Percentiles rank a stretch among this genome's conserved stretches.
Evolutionary conservation across 1,140 invertebrate species (phyloP).

Genomic region (Campodea augens): DNA sequence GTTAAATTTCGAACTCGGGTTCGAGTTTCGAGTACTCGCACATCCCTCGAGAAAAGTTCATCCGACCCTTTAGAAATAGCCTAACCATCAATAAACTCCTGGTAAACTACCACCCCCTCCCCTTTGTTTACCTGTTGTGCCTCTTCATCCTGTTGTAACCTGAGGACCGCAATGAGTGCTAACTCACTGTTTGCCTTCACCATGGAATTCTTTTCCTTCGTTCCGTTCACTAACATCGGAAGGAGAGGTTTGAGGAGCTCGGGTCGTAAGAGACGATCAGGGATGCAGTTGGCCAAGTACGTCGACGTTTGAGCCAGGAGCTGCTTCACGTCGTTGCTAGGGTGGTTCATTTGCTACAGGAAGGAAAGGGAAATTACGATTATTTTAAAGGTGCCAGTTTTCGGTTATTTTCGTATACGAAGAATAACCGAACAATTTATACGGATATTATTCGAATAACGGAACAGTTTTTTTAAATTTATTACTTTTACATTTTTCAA

Average conservation of each 20-base stretch:
- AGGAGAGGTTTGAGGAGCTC: slow-evolving; percentile 58
- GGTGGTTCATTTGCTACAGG: slow-evolving; percentile 74
- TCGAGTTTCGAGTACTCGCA: too few relatives aligned
- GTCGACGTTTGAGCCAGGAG: slow-evolving; percentile 61
- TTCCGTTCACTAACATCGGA: slow-evolving; percentile 86
- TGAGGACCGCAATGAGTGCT: slow-evolving; percentile 65
- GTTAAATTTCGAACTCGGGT: too few relatives aligned
- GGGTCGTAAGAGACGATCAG: slow-evolving; percentile 36
- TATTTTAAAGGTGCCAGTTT: too few relatives aligned
- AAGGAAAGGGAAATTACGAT: slow-evolving; percentile 8
- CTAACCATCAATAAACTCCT: too few relatives aligned
- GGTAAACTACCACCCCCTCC: too few relatives aligned
- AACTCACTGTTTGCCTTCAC: slow-evolving; percentile 86
- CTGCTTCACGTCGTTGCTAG: slow-evolving; percentile 86
- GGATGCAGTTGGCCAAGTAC: slow-evolving; percentile 41
- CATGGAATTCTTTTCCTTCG: slow-evolving; percentile 91
- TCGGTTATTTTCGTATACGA: too few relatives aligned
- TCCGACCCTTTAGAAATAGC: too few relatives aligned
- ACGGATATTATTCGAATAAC: too few relatives aligned
- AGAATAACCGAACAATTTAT: too few relatives aligned
- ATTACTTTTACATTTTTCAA: too few relatives aligned
- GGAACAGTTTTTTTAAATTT: slow-evolving; percentile 6
- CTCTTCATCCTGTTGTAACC: slow-evolving; percentile 51
- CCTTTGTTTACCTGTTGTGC: slow-evolving; percentile 45
- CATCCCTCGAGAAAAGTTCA: too few relatives aligned